These are phyloP conservation scores for Labroides dimidiatus DNA, from an alignment of 2,797 vertebrate species.

Conservation along the genomic window DNA sequence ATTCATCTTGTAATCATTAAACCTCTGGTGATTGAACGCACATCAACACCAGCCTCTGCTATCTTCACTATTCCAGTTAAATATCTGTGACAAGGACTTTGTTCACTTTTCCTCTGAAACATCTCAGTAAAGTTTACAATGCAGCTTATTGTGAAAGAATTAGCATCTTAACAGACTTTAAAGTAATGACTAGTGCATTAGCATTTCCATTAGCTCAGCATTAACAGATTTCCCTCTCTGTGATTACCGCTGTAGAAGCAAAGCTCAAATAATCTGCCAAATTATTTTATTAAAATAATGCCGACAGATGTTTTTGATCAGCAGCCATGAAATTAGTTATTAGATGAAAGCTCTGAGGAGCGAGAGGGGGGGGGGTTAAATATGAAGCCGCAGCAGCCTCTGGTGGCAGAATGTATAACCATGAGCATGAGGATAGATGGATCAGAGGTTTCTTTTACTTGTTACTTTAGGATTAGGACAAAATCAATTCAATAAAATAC, in stretches of 20 bases:
- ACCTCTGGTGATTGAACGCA: constrained; percentile 12
- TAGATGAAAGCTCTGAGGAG: constrained; percentile 31
- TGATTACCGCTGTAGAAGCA: constrained; percentile 64
- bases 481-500: no score
- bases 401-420: constrained; percentile 37
- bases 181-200: constrained; percentile 58
- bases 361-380: background rate
- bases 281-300: constrained; percentile 63
- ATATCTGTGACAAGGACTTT: constrained; percentile 37
- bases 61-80: constrained; percentile 45
- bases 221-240: constrained; percentile 56
- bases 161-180: constrained; percentile 62
- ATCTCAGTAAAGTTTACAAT: constrained; percentile 31
- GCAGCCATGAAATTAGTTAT: constrained; percentile 57
- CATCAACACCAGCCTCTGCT: constrained; percentile 13
- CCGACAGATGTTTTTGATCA: constrained; percentile 73
- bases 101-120: constrained; percentile 20
- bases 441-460: no score
- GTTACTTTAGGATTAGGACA: no score
- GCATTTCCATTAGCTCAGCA: constrained; percentile 67
- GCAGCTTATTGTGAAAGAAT: constrained; percentile 59
- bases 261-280: constrained; percentile 51
- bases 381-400: constrained; percentile 52
- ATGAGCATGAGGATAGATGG: no score
- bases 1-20: constrained; percentile 15